These are phyloP conservation scores for Sipha maydis DNA, from an alignment of 2,888 invertebrate species.

Conservation along the genomic window DNA sequence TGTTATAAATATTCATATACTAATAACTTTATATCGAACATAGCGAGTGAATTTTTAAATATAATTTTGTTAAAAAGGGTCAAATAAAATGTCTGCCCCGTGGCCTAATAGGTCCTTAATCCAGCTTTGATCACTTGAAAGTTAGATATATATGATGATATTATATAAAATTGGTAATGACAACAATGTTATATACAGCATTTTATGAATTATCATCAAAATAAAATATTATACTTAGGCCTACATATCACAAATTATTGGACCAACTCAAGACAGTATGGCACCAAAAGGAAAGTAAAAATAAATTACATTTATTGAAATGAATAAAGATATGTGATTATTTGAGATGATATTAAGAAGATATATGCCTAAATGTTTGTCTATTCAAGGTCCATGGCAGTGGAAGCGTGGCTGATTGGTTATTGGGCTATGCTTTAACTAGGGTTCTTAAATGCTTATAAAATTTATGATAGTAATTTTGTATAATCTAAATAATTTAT, in stretches of 20 bases:
- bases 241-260: constrained; percentile 57
- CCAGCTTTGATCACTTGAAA: neutral
- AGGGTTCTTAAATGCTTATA: neutral
- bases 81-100: too few relatives aligned
- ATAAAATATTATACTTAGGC: constrained; percentile 38
- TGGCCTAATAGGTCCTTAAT: too few relatives aligned
- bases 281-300: constrained; percentile 45
- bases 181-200: neutral
- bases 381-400: constrained; percentile 58
- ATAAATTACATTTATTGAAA: constrained; percentile 17
- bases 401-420: constrained; percentile 60
- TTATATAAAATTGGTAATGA: neutral
- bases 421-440: constrained; percentile 25
- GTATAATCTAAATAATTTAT: neutral
- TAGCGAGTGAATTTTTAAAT: too few relatives aligned
- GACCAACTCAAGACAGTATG: constrained; percentile 54
- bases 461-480: neutral
- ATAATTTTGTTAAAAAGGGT: too few relatives aligned
- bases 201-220: constrained; percentile 23
- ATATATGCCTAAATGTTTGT: constrained; percentile 28
- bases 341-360: constrained; percentile 14
- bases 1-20: too few relatives aligned
- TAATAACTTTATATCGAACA: too few relatives aligned
- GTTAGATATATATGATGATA: constrained; percentile 4
- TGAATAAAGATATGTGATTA: constrained; percentile 46